Base-by-base conservation (phyloP, 2,888 invertebrate genomes). In the Anthophora plumipes region DNA sequence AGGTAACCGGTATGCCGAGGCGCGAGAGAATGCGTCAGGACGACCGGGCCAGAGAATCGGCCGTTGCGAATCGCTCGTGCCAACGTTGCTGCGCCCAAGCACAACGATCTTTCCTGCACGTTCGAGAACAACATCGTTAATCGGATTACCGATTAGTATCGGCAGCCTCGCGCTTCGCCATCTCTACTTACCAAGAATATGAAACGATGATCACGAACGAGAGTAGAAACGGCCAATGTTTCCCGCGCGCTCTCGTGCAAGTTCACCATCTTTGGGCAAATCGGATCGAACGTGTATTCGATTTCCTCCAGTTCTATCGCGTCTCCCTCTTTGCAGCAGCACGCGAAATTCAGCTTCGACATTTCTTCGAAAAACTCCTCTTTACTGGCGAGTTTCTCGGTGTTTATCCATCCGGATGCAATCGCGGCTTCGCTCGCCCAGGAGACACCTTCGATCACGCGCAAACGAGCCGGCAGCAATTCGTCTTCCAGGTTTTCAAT, bases 321-420 rank as follows among this genome's bases (percentile, higher is more conserved):
- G 0, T 77, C 72, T 22, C 83, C 84, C 93, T 94, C 79, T 84
- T 93, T 80, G 93, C 94, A 89, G 93, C 94, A 89, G 91, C 95
- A 17, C 91, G 92, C 85, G 91, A 95, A 52, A 92, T 95, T 89
- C 92, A 93, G 69, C 91, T 94, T 82, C 91, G 94, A 68, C 95
- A 93, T 85, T 88, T 93, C 92, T 91, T 92, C 71, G 93, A 94
- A 80, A 20, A 95, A 93, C 54, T 94, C 91, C 2, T 94, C 93
- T 55, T 95, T 94, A 89, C 94, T 95, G 48, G 94, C 93, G 5
- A 96, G 94, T 92, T 96, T 95, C 85, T 96, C 96, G 0, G 96
- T 96, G 93, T 97, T 97, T 14, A 97, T 95, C 97, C 97, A 97
- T 82, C 97, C 97, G 0, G 96, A 96, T 1, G 97, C 95, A 0